phyloP scores from a whole-genome alignment of 37 sponge, comb jelly and placozoan genomes.

The Eunapius fragilis region DNA sequence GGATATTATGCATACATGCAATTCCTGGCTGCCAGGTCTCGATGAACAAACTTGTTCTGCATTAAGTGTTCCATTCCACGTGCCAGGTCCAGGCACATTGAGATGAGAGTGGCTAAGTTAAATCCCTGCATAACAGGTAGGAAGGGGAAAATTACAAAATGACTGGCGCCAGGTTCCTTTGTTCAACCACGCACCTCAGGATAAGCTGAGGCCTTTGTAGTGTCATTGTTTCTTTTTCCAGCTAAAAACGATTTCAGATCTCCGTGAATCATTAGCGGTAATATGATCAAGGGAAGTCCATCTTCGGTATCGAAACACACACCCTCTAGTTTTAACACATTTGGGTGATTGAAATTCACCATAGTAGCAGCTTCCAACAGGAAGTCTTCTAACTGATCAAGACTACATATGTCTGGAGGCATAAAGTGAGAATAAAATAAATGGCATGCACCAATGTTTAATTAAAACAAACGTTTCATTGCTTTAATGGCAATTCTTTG shows the following conservation, averaged over 20 bases:
- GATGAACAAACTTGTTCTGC: too few species aligned
- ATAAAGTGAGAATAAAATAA: too few species aligned
- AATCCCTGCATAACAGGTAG: too few species aligned
- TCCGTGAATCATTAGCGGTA: slow-evolving; percentile 52
- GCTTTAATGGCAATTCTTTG: not conserved
- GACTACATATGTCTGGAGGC: not conserved
- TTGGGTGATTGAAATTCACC: slow-evolving; percentile 44
- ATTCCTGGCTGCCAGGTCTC: too few species aligned
- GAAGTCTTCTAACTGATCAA: slow-evolving; percentile 16
- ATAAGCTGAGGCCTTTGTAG: too few species aligned
- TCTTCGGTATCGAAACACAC: slow-evolving; percentile 58
- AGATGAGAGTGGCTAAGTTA: too few species aligned
- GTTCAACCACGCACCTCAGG: too few species aligned
- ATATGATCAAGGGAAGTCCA: slow-evolving; percentile 24
- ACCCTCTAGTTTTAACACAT: slow-evolving; percentile 44
- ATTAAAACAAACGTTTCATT: not conserved
- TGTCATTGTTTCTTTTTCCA: not conserved
- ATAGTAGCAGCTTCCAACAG: slow-evolving; percentile 34
- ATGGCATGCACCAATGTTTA: not conserved
- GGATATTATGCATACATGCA: too few species aligned
- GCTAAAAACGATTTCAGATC: slow-evolving; percentile 42
- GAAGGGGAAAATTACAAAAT: too few species aligned
- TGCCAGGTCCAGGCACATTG: too few species aligned
- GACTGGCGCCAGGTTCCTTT: too few species aligned
- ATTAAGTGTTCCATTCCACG: too few species aligned